These are phyloP conservation scores for Bubalus kerabau DNA, from an alignment of 2,113 vertebrate species.

Conservation along the genomic window DNA sequence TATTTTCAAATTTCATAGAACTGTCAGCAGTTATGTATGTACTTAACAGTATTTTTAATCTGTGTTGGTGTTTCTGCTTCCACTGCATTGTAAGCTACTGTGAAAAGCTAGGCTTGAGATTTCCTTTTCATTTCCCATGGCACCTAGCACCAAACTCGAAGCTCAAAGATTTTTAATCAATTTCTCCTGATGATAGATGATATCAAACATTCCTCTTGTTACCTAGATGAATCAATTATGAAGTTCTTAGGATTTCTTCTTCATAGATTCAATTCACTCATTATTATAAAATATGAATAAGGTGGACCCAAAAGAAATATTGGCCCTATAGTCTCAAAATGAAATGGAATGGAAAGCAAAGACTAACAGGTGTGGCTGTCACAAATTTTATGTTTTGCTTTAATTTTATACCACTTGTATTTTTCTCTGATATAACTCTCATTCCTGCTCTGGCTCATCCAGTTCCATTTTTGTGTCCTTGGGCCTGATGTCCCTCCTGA, in stretches of 20 bases:
- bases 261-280: slow-evolving; percentile 45
- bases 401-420: not conserved
- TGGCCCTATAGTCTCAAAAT: not conserved
- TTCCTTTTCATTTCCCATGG: not conserved
- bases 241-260: slow-evolving; percentile 52
- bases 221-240: slow-evolving; percentile 32
- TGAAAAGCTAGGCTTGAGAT: not conserved
- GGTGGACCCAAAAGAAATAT: slow-evolving; percentile 44
- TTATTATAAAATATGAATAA: slow-evolving; percentile 60
- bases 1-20: not conserved
- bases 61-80: not conserved
- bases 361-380: not conserved
- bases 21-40: not conserved
- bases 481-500: slow-evolving; percentile 15
- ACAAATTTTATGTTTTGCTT: slow-evolving; percentile 25
- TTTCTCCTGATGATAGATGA: slow-evolving; percentile 17
- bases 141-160: not conserved
- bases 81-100: not conserved
- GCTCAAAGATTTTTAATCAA: slow-evolving; percentile 41
- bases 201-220: slow-evolving; percentile 30
- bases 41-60: not conserved
- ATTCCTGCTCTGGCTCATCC: not conserved
- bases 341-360: slow-evolving; percentile 23
- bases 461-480: slow-evolving; percentile 51
- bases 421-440: not conserved